Evolutionary conservation across 64 coral and sea anemone genomes (phyloP).

Genomic region (Hydrozoanthus tunicans): DNA sequence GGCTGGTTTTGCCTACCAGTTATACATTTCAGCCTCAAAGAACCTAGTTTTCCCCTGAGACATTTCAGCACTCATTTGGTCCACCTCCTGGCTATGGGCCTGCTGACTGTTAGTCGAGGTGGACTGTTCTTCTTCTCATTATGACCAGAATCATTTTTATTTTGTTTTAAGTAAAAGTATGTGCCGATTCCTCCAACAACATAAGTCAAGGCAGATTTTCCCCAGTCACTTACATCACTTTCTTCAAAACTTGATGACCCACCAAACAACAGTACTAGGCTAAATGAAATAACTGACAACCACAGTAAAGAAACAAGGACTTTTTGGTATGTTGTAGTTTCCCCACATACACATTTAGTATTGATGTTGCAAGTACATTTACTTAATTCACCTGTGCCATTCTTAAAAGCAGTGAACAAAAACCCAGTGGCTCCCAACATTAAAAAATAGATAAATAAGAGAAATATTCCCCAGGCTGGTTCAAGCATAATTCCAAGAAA

Average conservation of each 20-base stretch:
- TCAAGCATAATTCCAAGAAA: not conserved
- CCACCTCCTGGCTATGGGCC: too few species aligned
- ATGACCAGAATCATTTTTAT: too few species aligned
- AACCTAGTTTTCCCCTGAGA: too few species aligned
- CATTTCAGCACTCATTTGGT: too few species aligned
- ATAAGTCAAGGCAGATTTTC: not conserved
- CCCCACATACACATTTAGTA: not conserved
- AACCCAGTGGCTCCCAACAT: not conserved
- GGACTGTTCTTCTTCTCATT: too few species aligned
- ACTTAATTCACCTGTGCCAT: not conserved
- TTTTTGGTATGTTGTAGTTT: not conserved
- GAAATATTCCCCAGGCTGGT: not conserved
- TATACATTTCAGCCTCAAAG: too few species aligned
- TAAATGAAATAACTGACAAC: not conserved
- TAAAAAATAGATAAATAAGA: not conserved
- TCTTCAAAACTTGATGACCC: constrained; percentile 3
- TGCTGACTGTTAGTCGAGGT: too few species aligned
- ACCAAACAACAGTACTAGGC: not conserved
- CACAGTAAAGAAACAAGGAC: too few species aligned
- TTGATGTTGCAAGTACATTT: not conserved
- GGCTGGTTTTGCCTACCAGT: too few species aligned
- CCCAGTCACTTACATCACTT: constrained; percentile 1
- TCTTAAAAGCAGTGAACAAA: not conserved
- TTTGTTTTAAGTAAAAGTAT: not conserved
- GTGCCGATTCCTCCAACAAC: not conserved